Evolutionary conservation across 2,888 invertebrate species (phyloP).

Genomic region (Fragum fragum): DNA sequence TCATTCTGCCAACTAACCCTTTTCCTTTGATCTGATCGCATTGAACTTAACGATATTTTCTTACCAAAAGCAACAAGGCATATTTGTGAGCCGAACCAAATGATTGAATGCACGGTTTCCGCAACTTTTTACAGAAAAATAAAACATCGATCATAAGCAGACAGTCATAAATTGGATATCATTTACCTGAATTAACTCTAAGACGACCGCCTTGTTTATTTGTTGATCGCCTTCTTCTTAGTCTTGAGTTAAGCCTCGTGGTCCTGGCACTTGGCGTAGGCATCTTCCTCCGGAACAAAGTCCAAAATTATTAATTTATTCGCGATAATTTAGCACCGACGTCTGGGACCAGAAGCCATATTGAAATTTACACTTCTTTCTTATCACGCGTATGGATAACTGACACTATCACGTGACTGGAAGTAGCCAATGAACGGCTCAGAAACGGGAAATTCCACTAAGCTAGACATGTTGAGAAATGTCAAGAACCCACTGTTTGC

Average conservation of each 20-base stretch:
- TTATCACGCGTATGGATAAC: slow-evolving; percentile 74
- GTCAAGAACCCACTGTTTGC: slow-evolving; percentile 55
- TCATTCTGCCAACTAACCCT: not conserved
- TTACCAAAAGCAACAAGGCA: too few relatives aligned
- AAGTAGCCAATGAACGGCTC: slow-evolving; percentile 59
- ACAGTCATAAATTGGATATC: slow-evolving; percentile 25
- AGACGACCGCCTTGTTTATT: slow-evolving; percentile 56
- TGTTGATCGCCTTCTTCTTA: slow-evolving; percentile 57
- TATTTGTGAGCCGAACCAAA: not conserved
- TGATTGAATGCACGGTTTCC: not conserved
- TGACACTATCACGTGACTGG: slow-evolving; percentile 69
- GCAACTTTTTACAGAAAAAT: not conserved
- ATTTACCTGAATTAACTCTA: slow-evolving; percentile 68
- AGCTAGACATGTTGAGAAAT: slow-evolving; percentile 59
- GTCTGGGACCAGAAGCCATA: slow-evolving; percentile 77
- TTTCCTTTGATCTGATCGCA: not conserved
- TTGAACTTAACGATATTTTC: too few relatives aligned
- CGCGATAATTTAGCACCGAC: slow-evolving; percentile 52
- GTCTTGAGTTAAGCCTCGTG: slow-evolving; percentile 78
- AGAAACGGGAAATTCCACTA: slow-evolving; percentile 61
- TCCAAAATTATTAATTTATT: slow-evolving; percentile 45
- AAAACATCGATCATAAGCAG: slow-evolving; percentile 32
- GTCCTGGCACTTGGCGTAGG: slow-evolving; percentile 76
- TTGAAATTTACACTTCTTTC: slow-evolving; percentile 76
- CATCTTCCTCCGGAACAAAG: slow-evolving; percentile 69